Evolutionary conservation across 2,797 vertebrate genomes (phyloP).

Genomic region (Caiman crocodilus): DNA sequence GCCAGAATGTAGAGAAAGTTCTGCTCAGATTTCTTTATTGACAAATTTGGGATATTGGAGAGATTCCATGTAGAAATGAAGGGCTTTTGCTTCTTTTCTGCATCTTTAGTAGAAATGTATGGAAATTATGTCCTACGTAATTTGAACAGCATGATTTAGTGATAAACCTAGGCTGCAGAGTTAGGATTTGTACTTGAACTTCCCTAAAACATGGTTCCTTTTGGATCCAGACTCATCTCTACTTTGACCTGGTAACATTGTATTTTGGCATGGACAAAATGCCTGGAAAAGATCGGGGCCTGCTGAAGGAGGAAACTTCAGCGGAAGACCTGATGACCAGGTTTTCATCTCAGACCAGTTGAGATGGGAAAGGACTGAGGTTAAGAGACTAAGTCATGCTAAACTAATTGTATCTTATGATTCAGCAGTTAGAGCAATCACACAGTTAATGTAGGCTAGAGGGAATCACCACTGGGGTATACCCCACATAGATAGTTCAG

Average conservation of each 20-base stretch:
- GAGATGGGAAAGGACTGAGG: neutral
- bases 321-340: neutral
- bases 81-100: neutral
- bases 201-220: neutral
- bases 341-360: neutral
- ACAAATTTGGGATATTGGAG: neutral
- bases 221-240: neutral
- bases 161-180: neutral
- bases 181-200: neutral
- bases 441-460: neutral
- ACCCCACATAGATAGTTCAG: neutral
- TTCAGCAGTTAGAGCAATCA: too few relatives aligned
- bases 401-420: too few relatives aligned
- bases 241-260: constrained; percentile 1
- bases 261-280: neutral
- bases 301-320: neutral
- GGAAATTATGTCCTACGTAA: neutral
- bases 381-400: fast-evolving
- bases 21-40: neutral
- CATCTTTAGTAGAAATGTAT: neutral
- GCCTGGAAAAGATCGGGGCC: neutral
- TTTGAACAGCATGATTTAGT: constrained; percentile 9
- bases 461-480: neutral
- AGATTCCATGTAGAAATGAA: neutral
- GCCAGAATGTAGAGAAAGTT: neutral